Base-by-base conservation (phyloP, 2,797 vertebrate genomes). In the Huso huso region DNA sequence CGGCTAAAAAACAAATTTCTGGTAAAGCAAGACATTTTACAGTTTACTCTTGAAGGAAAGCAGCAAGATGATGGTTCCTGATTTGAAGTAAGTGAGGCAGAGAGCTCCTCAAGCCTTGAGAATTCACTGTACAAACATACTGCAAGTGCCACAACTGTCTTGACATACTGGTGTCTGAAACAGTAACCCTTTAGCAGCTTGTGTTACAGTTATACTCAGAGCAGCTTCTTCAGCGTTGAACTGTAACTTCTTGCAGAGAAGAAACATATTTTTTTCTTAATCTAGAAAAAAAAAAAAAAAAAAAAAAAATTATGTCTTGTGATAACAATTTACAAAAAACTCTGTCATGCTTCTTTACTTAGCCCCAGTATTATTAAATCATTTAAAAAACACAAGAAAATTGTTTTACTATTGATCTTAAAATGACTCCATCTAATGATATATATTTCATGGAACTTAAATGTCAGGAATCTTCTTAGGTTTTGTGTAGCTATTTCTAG, bases 21-120 rank as follows among this genome's bases (percentile, higher is more conserved):
- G 55, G 12, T 6, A 58, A 58, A 58, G 12, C 12, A 58, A 11
- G 15, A n/a, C 7, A 6, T 58, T n/a, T 15, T 11, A 58, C 55
- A 5, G 37, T 58, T 11, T 58, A 58, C 55, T 58, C 12, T 11
- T 58, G 74, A 77, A 71, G 70, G 53, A 81, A 77, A 87, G 84
- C 84, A 89, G 84, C 86, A 84, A 79, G 75, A 65, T 72, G 18
- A 69, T 69, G 81, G 81, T 69, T 77, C 82, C 85, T 79, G 69
- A 77, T 78, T 74, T 72, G 71, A 62, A 66, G 66, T 65, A 23
- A 67, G 58, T 48, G 65, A 66, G 60, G 61, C 18, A 76, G 70
- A 18, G 49, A n/a, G 51, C 59, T 58, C 53, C 55, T 15, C 15
- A 11, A 58, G 55, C 12, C 15, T 58, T 58, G 55, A 3, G 55